Conservation (phyloP, 2,888 invertebrate species). For the Masnerella sp. region DNA sequence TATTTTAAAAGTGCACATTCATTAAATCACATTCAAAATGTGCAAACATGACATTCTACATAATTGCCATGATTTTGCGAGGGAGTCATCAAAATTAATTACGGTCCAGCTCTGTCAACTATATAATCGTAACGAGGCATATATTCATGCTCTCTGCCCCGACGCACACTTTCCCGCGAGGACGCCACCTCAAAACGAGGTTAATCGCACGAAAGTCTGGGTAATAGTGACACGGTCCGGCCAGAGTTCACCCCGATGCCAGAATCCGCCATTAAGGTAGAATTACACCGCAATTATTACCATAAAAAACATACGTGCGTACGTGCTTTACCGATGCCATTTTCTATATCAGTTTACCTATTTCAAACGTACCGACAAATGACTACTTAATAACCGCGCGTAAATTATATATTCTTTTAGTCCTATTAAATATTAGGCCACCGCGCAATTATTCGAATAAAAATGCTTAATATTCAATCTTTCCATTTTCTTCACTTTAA, state of each 20-base stretch:
- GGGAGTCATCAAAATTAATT: slow-evolving; percentile 48
- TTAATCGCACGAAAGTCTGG: slow-evolving; percentile 67
- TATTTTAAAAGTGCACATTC: not conserved
- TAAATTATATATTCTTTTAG: not conserved
- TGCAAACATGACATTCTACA: too few relatives aligned
- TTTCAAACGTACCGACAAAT: too few relatives aligned
- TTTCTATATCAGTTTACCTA: not conserved
- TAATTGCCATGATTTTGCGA: too few relatives aligned
- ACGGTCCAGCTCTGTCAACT: slow-evolving; percentile 32
- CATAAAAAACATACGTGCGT: slow-evolving; percentile 25
- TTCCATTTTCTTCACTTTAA: not conserved
- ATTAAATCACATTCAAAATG: slow-evolving; percentile 27
- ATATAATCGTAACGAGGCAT: slow-evolving; percentile 51
- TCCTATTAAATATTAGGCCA: slow-evolving; percentile 6
- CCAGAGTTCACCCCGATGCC: slow-evolving; percentile 27
- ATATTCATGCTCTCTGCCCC: slow-evolving; percentile 65
- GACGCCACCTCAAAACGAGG: slow-evolving; percentile 71
- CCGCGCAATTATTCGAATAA: not conserved
- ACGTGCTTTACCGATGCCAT: too few relatives aligned
- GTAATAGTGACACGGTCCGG: slow-evolving; percentile 33
- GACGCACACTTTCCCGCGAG: slow-evolving; percentile 64
- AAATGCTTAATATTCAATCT: slow-evolving; percentile 4
- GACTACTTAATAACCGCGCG: too few relatives aligned
- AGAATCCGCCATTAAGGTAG: slow-evolving; percentile 19
- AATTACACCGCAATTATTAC: slow-evolving; percentile 38